A percentile compares a stretch with the other conserved stretches of the same genome.
phyloP scores from a whole-genome alignment of 2,113 vertebrate species.

The Anarhynchus alexandrinus region DNA sequence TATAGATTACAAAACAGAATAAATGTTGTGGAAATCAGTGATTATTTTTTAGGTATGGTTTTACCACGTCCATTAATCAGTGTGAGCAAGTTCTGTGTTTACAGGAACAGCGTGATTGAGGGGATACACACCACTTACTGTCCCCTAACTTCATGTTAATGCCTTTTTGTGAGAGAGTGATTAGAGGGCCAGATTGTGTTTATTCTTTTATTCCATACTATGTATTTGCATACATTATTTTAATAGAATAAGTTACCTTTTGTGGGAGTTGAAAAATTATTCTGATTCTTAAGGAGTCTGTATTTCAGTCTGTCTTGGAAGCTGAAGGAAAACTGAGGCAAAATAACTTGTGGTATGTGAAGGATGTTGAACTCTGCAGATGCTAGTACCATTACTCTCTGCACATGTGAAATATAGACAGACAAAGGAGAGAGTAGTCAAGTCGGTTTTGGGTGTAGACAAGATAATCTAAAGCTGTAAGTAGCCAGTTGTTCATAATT shows the following conservation, averaged over 20 bases:
- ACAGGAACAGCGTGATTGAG: background rate
- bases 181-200: background rate
- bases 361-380: background rate
- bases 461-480: background rate
- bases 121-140: background rate
- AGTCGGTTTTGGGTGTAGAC: background rate
- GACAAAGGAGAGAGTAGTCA: background rate
- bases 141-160: background rate
- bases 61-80: background rate
- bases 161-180: background rate
- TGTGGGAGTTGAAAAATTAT: background rate
- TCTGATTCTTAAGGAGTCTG: background rate
- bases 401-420: background rate
- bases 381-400: background rate
- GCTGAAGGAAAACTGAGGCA: background rate
- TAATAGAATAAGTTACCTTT: background rate
- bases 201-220: background rate
- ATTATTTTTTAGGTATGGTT: background rate
- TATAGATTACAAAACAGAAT: background rate
- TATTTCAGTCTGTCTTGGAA: background rate
- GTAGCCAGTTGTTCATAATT: background rate
- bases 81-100: background rate
- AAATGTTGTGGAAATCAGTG: background rate
- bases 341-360: background rate
- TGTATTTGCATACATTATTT: background rate